Base-by-base conservation (phyloP, 1,140 invertebrate species). In the Diorhabda carinulata region DNA sequence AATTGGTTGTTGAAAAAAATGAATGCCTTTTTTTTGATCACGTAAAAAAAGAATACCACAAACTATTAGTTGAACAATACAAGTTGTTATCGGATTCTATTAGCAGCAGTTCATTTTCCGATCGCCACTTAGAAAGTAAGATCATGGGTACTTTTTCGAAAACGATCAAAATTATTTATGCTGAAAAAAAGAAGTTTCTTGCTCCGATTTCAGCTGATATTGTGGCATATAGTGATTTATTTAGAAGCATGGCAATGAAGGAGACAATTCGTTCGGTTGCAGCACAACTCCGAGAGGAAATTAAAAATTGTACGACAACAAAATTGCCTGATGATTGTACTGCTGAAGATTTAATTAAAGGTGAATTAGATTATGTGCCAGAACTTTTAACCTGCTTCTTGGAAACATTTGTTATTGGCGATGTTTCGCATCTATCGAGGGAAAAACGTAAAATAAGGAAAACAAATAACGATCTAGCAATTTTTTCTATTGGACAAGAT, bases 11-110 rank as follows among this genome's bases (percentile, higher is more conserved):
- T 70, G 63, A 52, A 70, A 65, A 65, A 41, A 70, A 70, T 40
- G 57, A 70, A 65, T 64, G 68, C 58, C 9, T 70, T 3, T 65
- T 70, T 66, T 70, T 65, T 70, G 60, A 65, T 56, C 58, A 63
- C 57, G 62, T 69, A 7, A 69, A 69, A n/a, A 67, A 69, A 64
- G 47, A 64, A 43, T 70, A 70, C 47, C 52, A n/a, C 5, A 25
- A 47, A 61, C 61, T 67, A 67, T 43, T 67, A 67, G 40, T 67
- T 8, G 57, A 67, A 67, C 58, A 67, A 45, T 43, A 6, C 9
- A 67, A 45, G 42, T 7, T 56, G 52, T 65, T 57, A 57, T 67
- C 66, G 45, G 66, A 67, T 61, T 67, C 63, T 25, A 52, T 64
- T 5, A 64, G 7, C 40, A 43, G 5, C 43, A 64, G 43, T 5